phyloP scores from a whole-genome alignment of 2,888 invertebrate species.

The Cremastinae sp. region DNA sequence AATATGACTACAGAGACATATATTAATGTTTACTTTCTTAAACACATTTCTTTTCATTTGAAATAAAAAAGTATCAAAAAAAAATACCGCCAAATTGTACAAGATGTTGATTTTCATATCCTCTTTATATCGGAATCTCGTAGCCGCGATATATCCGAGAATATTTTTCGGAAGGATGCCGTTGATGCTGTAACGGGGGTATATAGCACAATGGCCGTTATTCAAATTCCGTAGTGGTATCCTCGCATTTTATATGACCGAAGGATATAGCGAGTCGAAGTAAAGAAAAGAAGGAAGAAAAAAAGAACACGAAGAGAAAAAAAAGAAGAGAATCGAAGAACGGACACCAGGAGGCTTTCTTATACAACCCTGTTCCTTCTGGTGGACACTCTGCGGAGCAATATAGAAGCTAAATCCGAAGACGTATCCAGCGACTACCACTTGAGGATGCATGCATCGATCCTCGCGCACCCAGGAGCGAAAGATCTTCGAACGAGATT shows the following conservation, averaged over 20 bases:
- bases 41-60: too few species aligned
- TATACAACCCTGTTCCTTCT: constrained; percentile 30
- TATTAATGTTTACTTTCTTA: too few species aligned
- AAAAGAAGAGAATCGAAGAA: constrained; percentile 34
- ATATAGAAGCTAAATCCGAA: constrained; percentile 29
- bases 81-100: too few species aligned
- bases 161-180: neutral
- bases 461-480: constrained; percentile 56
- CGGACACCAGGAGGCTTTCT: constrained; percentile 34
- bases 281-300: too few species aligned
- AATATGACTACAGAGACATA: too few species aligned
- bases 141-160: too few species aligned
- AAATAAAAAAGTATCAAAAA: too few species aligned
- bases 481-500: constrained; percentile 77
- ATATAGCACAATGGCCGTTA: constrained; percentile 71
- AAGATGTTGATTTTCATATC: too few species aligned
- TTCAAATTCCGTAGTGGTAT: constrained; percentile 71
- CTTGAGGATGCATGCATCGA: constrained; percentile 59
- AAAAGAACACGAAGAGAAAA: neutral
- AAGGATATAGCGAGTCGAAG: neutral
- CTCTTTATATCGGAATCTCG: constrained; percentile 6
- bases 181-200: constrained; percentile 19
- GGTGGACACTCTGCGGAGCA: constrained; percentile 59
- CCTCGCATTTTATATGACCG: constrained; percentile 53
- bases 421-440: constrained; percentile 61